Base-by-base conservation (phyloP, 1,140 invertebrate species). In the Andrena cerasifolii region DNA sequence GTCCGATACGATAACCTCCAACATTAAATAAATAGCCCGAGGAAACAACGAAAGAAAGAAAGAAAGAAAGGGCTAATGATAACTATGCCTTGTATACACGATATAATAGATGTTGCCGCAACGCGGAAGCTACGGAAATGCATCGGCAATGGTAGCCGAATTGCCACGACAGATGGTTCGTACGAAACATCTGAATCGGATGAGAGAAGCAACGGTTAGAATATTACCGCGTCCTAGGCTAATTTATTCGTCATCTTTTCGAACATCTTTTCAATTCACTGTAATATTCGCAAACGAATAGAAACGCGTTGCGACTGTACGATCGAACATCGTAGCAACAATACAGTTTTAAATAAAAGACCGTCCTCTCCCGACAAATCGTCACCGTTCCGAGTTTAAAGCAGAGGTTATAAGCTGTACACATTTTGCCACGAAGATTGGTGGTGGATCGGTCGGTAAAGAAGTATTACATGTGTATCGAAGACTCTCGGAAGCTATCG, bases 1-100 rank as follows among this genome's bases (percentile, higher is more conserved):
- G 26, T 21, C 61, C 26, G 2, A 43, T 21, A 59, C 33, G 75
- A 77, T 77, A 77, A 77, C 75, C 75, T 62, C 47, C 3, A 56
- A 59, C 33, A 24, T 16, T 36, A n/a, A 36, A 43, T 67, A 61
- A 40, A 21, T 62, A 70, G 61, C 33, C 47, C n/a, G n/a, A n/a
- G n/a, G n/a, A n/a, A n/a, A n/a, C n/a, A n/a, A n/a, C n/a, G n/a
- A n/a, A n/a, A n/a, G n/a, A n/a, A n/a, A n/a, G 12, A 61, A 70
- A 61, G 40, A 26, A 51, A 40, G 43, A 24, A 77, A 61, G 33
- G 33, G 47, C 56, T 77, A 43, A 70, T 71, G 47, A 71, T 77
- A 53, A 61, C 4, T 26, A 45, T 66, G 28, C 26, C n/a, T n/a
- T n/a, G n/a, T n/a, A n/a, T n/a, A n/a, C 2, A 36, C 54, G 1